Evolutionary conservation across 2,113 vertebrate genomes (phyloP), one percentile per base, ranked within the genome.

Genomic region (Bufo bufo): DNA sequence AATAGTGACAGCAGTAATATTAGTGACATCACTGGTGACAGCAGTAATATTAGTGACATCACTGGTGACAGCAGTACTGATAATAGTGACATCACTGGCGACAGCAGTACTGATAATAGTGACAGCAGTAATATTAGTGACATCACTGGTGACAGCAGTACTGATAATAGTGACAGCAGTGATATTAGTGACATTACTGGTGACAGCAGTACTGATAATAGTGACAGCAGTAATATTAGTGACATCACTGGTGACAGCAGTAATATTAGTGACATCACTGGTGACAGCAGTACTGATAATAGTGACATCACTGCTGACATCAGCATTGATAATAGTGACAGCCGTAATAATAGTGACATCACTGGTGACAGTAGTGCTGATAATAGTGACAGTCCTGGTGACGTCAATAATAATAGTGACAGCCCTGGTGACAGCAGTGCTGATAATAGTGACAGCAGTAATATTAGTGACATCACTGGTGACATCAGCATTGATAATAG

Each of bases 201-300:
- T 74, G 71, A 74, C 71, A 74, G 43, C 43, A 45, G 71, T 74
- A 33, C n/a, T n/a, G n/a, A n/a, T n/a, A n/a, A n/a, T n/a, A n/a
- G n/a, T n/a, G n/a, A n/a, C n/a, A n/a, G 6, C 63, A 9, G 63
- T 65, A 6, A 65, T 6, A 69, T 3, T 33, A 69, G n/a, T 69
- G 65, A 33, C 23, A 33, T 4, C 10, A 23, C 0, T 69, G n/a
- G 33, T 33, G n/a, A 20, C 61, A 33, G 23, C 12, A 33, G 20
- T 69, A 23, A 69, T 23, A 69, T 9, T 2, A 69, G 63, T 65
- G 20, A 16, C 14, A 16, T 9, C 63, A 4, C 1, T 6, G 8
- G 63, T 65, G 20, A 65, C 12, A 69, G 12, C 12, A 33, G 65
- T 69, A 10, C n/a, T n/a, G n/a, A 45, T 45, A 16, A 6, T 17